These are phyloP conservation scores for Otus scops DNA, from an alignment of 2,797 vertebrate genomes.

Conservation along the genomic window DNA sequence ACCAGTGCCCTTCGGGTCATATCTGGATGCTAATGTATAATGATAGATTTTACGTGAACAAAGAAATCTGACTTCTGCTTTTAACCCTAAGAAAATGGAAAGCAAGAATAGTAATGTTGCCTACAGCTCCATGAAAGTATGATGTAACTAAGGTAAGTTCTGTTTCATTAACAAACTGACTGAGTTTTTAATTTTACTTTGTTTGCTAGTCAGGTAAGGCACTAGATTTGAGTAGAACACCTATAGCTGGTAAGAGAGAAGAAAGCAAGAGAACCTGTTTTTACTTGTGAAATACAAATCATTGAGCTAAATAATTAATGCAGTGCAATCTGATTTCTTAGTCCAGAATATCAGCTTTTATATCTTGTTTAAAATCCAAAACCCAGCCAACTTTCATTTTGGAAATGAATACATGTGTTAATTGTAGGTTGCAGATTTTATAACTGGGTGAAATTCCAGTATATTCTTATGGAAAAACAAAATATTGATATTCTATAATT, in stretches of 20 bases:
- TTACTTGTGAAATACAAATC: not conserved
- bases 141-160: not conserved
- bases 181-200: not conserved
- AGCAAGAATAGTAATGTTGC: not conserved
- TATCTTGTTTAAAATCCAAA: not conserved
- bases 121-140: not conserved
- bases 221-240: not conserved
- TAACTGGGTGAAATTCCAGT: not conserved
- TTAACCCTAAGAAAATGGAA: not conserved
- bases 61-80: not conserved
- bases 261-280: not conserved
- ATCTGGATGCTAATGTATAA: not conserved
- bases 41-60: not conserved
- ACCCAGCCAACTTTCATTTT: not conserved
- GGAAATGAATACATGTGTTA: not conserved
- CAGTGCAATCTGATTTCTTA: not conserved
- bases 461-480: not conserved
- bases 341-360: not conserved
- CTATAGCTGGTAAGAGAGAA: not conserved
- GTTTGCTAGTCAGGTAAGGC: not conserved
- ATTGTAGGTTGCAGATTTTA: not conserved
- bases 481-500: conserved; percentile 2
- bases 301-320: conserved; percentile 10
- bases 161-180: not conserved
- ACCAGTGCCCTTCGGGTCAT: not conserved